These are phyloP conservation scores for Poecile atricapillus DNA, from an alignment of 2,113 vertebrate species.

Conservation along the genomic window DNA sequence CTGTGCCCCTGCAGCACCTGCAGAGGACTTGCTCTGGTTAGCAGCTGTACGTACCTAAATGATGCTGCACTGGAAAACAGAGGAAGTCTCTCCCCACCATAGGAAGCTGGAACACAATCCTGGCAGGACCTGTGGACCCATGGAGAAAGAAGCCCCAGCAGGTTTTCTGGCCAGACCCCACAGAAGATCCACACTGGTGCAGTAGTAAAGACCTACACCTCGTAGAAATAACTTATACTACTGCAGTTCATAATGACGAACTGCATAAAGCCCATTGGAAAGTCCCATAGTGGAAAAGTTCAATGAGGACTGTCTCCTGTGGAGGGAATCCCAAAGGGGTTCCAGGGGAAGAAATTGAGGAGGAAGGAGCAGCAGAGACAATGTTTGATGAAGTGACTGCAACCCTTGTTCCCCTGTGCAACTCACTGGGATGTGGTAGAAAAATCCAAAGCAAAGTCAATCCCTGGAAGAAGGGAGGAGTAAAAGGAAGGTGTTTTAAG, in stretches of 20 bases:
- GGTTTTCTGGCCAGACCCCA: neutral
- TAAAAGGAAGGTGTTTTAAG: neutral
- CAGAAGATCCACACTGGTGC: accelerated
- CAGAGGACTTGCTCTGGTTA: neutral
- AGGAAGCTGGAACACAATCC: neutral
- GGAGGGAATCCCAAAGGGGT: neutral
- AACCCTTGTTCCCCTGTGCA: neutral
- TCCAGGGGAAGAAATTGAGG: neutral
- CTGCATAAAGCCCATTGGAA: neutral
- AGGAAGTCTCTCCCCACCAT: neutral
- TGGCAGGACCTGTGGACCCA: neutral
- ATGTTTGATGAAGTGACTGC: neutral
- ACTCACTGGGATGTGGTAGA: neutral
- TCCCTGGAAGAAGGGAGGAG: neutral
- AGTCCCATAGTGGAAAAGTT: neutral
- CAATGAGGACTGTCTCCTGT: neutral
- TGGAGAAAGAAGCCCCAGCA: neutral
- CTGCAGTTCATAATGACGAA: too few species aligned
- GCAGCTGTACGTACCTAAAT: neutral
- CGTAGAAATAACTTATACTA: neutral
- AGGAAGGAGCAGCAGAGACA: neutral
- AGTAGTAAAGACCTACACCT: neutral
- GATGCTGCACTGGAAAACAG: neutral
- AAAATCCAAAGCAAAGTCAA: neutral
- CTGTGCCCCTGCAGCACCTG: neutral